Base-by-base conservation (phyloP, 2,888 invertebrate species). In the Drosophila lacicola region DNA sequence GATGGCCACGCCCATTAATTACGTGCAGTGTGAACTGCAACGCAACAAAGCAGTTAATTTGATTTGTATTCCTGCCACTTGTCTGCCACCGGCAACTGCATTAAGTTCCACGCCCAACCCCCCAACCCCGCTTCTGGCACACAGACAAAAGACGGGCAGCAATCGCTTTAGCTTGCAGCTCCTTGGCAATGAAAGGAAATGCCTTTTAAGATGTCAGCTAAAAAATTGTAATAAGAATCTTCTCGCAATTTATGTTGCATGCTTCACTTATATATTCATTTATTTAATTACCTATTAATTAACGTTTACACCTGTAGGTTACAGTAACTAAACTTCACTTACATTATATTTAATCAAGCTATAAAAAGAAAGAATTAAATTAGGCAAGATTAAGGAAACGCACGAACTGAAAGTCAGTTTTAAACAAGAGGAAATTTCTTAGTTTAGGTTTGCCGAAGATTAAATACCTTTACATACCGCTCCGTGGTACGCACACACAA, bases 21-120 rank as follows among this genome's bases (percentile, higher is more conserved):
- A 68, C 58, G 60, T 49, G 66, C 54, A 36, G 36, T 21, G 49
- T 29, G 25, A 42, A 36, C 11, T 19, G 51, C 11, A 45, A 17
- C 10, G 53, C 57, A 55, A 70, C 68, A 69, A 65, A 68, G 72
- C 60, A 80, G 72, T 73, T 80, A 77, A 82, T 82, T 82, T 81
- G 81, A 86, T 82, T 82, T 82, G 81, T 83, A 83, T 84, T 81
- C 74, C 68, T 60, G 84, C 71, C 84, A 87, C 83, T 83, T 80
- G 74, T 65, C 69, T 50, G 80, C 50, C 63, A 47, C 36, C 47
- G 55, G 44, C 44, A 58, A 65, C 69, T 69, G 47, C 61, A 50
- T 45, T 47, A 33, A 47, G 45, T 42, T 46, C 50, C 60, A 69
- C 25, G 17, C 21, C 19, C 63, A 49, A 63, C 53, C 17, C 19